Percentiles rank a stretch among this genome's conserved stretches.
phyloP scores from a whole-genome alignment of 2,797 vertebrate species.

The Picus viridis region DNA sequence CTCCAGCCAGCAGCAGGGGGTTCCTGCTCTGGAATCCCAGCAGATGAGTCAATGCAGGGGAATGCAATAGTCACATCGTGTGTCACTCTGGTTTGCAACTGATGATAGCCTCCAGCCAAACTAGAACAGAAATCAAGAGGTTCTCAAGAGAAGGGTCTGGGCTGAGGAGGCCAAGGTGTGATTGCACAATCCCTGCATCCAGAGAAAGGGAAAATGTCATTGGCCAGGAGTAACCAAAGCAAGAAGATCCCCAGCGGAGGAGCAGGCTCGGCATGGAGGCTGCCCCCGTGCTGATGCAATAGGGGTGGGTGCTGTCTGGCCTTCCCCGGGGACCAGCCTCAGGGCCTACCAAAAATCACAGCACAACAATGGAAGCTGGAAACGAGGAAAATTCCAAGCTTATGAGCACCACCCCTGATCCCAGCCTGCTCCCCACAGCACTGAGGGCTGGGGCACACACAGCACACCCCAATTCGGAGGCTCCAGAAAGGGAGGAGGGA shows the following conservation, averaged over 20 bases:
- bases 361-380: background rate
- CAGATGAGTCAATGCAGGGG: slow-evolving; percentile 73
- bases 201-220: background rate
- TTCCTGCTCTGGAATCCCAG: slow-evolving; percentile 70
- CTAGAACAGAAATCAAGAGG: slow-evolving; percentile 17
- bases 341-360: background rate
- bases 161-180: accelerated
- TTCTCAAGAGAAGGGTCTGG: background rate
- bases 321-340: background rate
- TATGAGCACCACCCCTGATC: slow-evolving; percentile 28
- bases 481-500: slow-evolving; percentile 2
- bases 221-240: background rate
- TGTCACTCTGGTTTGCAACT: slow-evolving; percentile 51
- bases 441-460: slow-evolving; percentile 5
- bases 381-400: slow-evolving; percentile 41
- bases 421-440: background rate
- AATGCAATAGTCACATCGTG: slow-evolving; percentile 65
- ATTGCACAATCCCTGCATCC: background rate
- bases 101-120: slow-evolving; percentile 53
- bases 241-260: background rate
- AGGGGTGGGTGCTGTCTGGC: background rate
- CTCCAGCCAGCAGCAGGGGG: slow-evolving; percentile 65
- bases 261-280: background rate
- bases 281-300: background rate
- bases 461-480: background rate